Percentiles rank a stretch among this genome's conserved stretches.
phyloP scores from a whole-genome alignment of 2,888 invertebrate genomes.

The Lacanobia oleracea region DNA sequence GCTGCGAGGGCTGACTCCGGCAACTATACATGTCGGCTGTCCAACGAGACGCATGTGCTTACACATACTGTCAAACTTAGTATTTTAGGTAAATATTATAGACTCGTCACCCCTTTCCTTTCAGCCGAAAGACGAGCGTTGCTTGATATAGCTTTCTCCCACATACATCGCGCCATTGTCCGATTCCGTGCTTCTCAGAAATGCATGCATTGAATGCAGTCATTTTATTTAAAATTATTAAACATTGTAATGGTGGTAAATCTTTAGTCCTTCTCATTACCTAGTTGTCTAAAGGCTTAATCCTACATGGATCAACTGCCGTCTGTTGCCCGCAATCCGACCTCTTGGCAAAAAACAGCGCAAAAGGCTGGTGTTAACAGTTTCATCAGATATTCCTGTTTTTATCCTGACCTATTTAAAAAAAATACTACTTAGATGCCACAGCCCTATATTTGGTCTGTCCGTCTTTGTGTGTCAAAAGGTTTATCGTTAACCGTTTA shows the following conservation, averaged over 20 bases:
- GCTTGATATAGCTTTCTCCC: background rate
- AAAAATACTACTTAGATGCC: background rate
- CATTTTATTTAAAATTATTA: background rate
- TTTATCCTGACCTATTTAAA: background rate
- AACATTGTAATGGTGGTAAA: background rate
- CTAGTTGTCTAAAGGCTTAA: background rate
- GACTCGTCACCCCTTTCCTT: background rate
- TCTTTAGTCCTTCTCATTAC: background rate
- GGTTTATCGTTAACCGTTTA: background rate
- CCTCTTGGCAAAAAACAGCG: background rate
- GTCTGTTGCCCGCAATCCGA: background rate
- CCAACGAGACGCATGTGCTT: conserved; percentile 92
- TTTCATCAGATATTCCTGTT: background rate
- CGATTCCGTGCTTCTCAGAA: background rate
- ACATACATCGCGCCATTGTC: background rate
- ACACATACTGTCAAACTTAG: conserved; percentile 92
- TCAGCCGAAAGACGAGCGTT: background rate
- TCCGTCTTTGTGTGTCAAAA: no score
- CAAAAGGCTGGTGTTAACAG: no score
- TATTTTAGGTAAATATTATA: conserved; percentile 91
- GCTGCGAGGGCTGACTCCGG: conserved; percentile 93
- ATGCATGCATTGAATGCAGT: background rate
- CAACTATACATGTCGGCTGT: conserved; percentile 93
- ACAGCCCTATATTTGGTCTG: background rate
- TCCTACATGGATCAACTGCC: background rate